Evolutionary conservation across 2,113 vertebrate genomes (phyloP), one percentile per base, ranked within the genome.

Genomic region (Caretta caretta): DNA sequence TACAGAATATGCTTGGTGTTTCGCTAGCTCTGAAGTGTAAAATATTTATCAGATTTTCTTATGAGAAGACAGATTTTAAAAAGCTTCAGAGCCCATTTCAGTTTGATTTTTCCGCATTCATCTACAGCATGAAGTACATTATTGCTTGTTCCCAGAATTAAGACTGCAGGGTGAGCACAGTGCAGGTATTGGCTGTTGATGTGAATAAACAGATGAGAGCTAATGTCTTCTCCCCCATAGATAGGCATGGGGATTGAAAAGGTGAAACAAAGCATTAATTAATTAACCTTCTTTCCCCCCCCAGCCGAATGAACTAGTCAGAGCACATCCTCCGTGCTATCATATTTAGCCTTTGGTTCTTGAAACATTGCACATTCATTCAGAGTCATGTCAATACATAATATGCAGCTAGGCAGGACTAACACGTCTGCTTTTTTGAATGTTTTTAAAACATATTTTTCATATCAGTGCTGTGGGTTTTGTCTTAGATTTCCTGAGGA

Each of bases 111-210:
- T 27, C 25, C 75, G 22, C 13, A 16, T 78, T 0, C 35, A 12
- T 13, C 50, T 48, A 16, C 9, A 12, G 1, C 0, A 1, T 9
- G 76, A 78, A 27, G 54, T 38, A 38, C 65, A 38, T 35, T 72
- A 6, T 29, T 48, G 19, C 35, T 48, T 65, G 13, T 4, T 79
- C 46, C 53, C 25, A 38, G n/a, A 76, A 42, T 76, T 46, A 38
- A 76, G 20, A 42, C 24, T 76, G 42, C 2, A 20, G 54, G 42
- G 80, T 2, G 2, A 90, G 31, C 51, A 13, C 10, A 84, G 8
- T 0, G 0, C 5, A 46, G 0, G 6, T 51, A 25, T 27, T 69
- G 22, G 5, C n/a, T 10, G 4, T 4, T 3, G 35, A 5, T 0
- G 10, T 6, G 24, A 10, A 11, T 46, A 12, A 5, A 65, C 65